These are phyloP conservation scores for Oligia strigilis DNA, from an alignment of 2,888 invertebrate genomes.

Conservation along the genomic window DNA sequence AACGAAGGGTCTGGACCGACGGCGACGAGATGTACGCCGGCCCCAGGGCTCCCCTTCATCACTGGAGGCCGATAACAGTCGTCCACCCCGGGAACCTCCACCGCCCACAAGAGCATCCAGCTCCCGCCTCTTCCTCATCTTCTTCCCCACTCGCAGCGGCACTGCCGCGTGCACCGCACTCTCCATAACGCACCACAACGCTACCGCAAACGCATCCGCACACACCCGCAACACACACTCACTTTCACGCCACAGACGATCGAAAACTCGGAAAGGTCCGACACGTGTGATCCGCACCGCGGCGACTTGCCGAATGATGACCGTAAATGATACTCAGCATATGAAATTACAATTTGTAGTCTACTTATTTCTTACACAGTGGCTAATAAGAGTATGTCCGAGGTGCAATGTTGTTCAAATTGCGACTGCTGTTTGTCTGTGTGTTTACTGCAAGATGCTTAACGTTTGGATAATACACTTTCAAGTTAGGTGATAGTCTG, in stretches of 20 bases:
- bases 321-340: constrained; percentile 67
- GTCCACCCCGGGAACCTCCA: constrained; percentile 85
- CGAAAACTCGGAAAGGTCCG: constrained; percentile 57
- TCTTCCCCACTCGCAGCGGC: constrained; percentile 93
- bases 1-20: constrained; percentile 88
- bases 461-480: constrained; percentile 20
- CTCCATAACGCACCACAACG: constrained; percentile 82
- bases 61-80: constrained; percentile 92
- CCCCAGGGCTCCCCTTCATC: constrained; percentile 91
- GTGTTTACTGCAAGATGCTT: constrained; percentile 30
- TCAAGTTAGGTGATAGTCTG: constrained; percentile 10
- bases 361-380: constrained; percentile 56
- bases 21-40: constrained; percentile 79
- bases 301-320: constrained; percentile 81
- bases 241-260: constrained; percentile 71
- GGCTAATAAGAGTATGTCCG: constrained; percentile 64
- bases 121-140: constrained; percentile 94
- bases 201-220: constrained; percentile 86
- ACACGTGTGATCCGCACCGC: constrained; percentile 76
- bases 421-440: constrained; percentile 61
- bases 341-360: constrained; percentile 68
- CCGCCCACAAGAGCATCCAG: constrained; percentile 93
- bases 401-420: constrained; percentile 48
- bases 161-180: constrained; percentile 91
- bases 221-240: constrained; percentile 64